Conservation (phyloP, 2,113 vertebrate species). For the Hystrix cristata region DNA sequence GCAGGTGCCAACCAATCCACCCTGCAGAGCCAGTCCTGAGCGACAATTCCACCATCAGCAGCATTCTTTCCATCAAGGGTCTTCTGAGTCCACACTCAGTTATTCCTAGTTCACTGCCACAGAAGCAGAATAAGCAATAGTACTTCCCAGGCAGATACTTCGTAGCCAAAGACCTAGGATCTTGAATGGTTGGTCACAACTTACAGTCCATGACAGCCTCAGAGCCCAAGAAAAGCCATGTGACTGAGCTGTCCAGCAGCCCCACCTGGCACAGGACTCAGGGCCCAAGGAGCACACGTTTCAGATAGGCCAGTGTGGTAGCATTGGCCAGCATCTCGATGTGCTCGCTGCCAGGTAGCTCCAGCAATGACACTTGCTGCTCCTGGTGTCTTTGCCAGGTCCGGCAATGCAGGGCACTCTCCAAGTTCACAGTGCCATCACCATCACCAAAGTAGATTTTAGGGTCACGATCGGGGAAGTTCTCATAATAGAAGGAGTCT, state of each 20-base stretch:
- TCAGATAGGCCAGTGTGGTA: slow-evolving; percentile 94
- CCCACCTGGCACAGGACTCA: slow-evolving; percentile 34
- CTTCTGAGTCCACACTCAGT: background rate
- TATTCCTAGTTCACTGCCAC: slow-evolving; percentile 46
- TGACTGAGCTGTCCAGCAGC: background rate
- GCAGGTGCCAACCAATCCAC: slow-evolving; percentile 13
- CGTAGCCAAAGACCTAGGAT: slow-evolving; percentile 27
- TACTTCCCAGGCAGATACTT: background rate
- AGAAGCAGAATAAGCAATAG: slow-evolving; percentile 48
- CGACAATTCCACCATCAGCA: slow-evolving; percentile 43
- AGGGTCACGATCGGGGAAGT: slow-evolving; percentile 96
- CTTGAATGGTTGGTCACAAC: background rate
- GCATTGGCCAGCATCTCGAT: slow-evolving; percentile 94
- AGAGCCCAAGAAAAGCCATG: background rate
- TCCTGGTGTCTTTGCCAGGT: slow-evolving; percentile 91
- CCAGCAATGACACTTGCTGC: slow-evolving; percentile 89
- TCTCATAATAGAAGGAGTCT: slow-evolving; percentile 91
- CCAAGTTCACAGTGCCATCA: slow-evolving; percentile 97
- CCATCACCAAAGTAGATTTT: slow-evolving; percentile 91
- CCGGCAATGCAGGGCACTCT: slow-evolving; percentile 92
- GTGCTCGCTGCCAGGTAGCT: slow-evolving; percentile 94
- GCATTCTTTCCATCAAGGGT: slow-evolving; percentile 39
- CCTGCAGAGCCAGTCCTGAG: slow-evolving; percentile 33
- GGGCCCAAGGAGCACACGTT: slow-evolving; percentile 90
- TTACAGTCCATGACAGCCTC: background rate